Evolutionary conservation across 2,113 vertebrate species (phyloP).

Genomic region (Podocnemis expansa): DNA sequence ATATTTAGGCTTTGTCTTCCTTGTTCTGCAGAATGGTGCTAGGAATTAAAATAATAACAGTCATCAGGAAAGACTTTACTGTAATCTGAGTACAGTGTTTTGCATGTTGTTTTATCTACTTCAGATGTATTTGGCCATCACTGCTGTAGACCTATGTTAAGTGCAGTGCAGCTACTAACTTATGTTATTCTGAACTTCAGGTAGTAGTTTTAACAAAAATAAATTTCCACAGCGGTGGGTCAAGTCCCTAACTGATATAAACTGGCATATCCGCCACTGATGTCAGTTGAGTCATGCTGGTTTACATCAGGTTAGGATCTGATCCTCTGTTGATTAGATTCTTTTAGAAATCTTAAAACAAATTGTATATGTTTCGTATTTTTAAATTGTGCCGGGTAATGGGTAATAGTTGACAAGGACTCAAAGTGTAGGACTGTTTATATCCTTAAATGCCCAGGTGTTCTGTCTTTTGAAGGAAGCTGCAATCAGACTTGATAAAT

Average conservation of each 20-base stretch:
- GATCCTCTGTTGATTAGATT: background rate
- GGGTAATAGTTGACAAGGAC: background rate
- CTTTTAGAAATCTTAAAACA: background rate
- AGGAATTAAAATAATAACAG: constrained; percentile 3
- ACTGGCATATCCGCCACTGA: background rate
- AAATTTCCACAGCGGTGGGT: background rate
- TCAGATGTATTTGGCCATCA: background rate
- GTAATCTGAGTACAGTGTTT: background rate
- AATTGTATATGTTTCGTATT: background rate
- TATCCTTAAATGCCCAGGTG: constrained; percentile 46
- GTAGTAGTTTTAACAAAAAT: background rate
- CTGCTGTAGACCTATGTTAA: background rate
- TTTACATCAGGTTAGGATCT: background rate
- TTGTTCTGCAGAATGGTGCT: background rate
- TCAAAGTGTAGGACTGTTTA: background rate
- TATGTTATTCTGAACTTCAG: rapidly evolving
- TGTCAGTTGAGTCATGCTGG: background rate
- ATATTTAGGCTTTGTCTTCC: constrained; percentile 50
- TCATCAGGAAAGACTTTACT: background rate
- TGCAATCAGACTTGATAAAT: constrained; percentile 71
- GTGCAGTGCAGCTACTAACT: background rate
- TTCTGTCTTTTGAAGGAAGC: constrained; percentile 58
- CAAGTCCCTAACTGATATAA: background rate
- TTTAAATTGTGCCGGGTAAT: background rate
- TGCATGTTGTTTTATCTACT: background rate